Evolutionary conservation across 2,797 vertebrate species (phyloP), one percentile per base, ranked within the genome.

Genomic region (Vireo griseus): DNA sequence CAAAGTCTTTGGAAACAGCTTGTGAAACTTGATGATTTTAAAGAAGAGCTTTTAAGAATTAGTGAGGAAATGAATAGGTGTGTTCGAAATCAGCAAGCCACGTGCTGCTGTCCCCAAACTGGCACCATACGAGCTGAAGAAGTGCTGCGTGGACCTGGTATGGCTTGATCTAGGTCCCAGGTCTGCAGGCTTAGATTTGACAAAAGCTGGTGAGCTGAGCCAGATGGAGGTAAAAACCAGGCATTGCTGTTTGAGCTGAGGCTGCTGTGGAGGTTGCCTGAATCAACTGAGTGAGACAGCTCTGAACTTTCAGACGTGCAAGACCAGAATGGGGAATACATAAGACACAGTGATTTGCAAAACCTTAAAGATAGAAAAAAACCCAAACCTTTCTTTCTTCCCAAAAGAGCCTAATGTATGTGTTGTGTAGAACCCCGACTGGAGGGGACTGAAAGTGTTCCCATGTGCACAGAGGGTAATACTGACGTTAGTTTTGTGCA

Each of bases 21-120:
- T 6, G 3, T 67, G 39, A 74, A 86, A 63, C 8, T 0, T 22
- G 61, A 37, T 39, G 7, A 17, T 73, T 62, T 94, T 66, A 29
- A 84, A 86, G 26, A 74, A 13, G 17, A 85, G 35, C 17, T 87
- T 91, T 54, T 62, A 69, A 76, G 67, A 85, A 58, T 69, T 92
- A 31, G 57, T 16, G 52, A 78, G 44, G 88, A 75, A 68, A 63
- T 65, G 2, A 65, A 65, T 26, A 28, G 35, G 9, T 3, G 13
- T 55, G 13, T 63, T 73, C 0, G 1, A 71, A 62, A 79, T 50
- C 1, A 1, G 31, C 35, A 58, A 45, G 29, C 45, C 21, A 5
- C 0, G 0, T 75, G 44, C 63, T 91, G 50, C 55, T 69, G 44
- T 94, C 57, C n/a, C 66, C 39, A 47, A 1, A 16, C 59, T 67